Base-by-base conservation (phyloP, 2,888 invertebrate genomes). In the Chloroclysta siterata region DNA sequence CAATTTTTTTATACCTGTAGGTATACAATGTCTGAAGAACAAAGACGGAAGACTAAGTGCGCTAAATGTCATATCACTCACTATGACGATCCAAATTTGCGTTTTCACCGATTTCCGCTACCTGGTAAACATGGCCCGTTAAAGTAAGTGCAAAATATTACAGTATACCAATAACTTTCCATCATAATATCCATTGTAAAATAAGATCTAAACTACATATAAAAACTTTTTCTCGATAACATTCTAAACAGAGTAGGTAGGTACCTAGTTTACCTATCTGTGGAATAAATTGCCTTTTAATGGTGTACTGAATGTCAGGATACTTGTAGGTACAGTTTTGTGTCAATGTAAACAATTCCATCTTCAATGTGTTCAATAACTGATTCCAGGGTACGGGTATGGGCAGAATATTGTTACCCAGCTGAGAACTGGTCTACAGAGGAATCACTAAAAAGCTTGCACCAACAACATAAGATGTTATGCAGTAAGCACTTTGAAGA, bases 401-500 rank as follows among this genome's bases (percentile, higher is more conserved):
- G 47, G 39, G 55, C 55, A n/a, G 55, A 56, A 56, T 56, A 47
- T 22, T 56, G 55, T 22, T 56, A 36, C 22, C 55, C 47, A 47
- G 47, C 22, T 56, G 55, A 39, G 14, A 14, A 56, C 39, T 47
- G 55, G 55, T 56, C 55, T n/a, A 47, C 17, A 39, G 47, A 36
- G 17, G 39, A 48, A 22, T 47, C 55, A 10, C 47, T 56, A 1
- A 47, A 39, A 47, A 55, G 33, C 17, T 55, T 33, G n/a, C 53
- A 53, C 22, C n/a, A 8, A 28, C 42, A 42, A n/a, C 46, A 46
- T 44, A 48, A 48, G 11, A 28, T 53, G 41, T 14, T 53, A 28
- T 53, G 53, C 28, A 44, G 53, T 29, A 42, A 53, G 53, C 53
- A 53, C 15, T 53, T 53, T 44, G 53, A 29, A 10, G 53, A 42